Conservation (phyloP, 2,888 invertebrate genomes). For the Drosophila trichaetosa region DNA sequence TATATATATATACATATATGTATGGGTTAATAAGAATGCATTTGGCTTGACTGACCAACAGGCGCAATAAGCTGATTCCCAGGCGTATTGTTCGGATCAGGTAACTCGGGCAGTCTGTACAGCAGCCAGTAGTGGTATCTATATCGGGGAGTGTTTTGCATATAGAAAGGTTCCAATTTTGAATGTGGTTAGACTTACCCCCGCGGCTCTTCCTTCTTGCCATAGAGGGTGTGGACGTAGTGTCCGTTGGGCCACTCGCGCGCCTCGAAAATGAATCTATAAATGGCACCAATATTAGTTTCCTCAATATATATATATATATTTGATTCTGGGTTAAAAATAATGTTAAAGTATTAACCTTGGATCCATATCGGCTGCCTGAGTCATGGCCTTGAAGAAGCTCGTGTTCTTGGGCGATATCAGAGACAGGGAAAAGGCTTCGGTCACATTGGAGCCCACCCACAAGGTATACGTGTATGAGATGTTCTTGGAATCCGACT, state of each 20-base stretch:
- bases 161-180: not conserved
- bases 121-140: slow-evolving; percentile 96
- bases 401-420: slow-evolving; percentile 90
- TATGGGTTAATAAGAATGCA: not conserved
- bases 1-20: not conserved
- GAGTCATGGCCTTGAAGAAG: slow-evolving; percentile 91
- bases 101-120: slow-evolving; percentile 92
- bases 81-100: slow-evolving; percentile 92
- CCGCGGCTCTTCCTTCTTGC: slow-evolving; percentile 85
- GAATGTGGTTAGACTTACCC: slow-evolving; percentile 70
- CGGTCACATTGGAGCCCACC: slow-evolving; percentile 94
- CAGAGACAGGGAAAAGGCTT: slow-evolving; percentile 91
- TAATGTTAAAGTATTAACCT: slow-evolving; percentile 65
- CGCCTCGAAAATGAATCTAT: slow-evolving; percentile 90
- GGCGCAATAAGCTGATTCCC: slow-evolving; percentile 95
- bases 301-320: not conserved
- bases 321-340: not conserved
- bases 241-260: slow-evolving; percentile 97
- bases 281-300: not conserved
- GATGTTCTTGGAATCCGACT: slow-evolving; percentile 87
- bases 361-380: slow-evolving; percentile 92
- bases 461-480: slow-evolving; percentile 94
- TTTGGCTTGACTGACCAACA: slow-evolving; percentile 88
- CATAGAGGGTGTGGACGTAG: slow-evolving; percentile 93
- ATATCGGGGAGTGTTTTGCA: not conserved